Evolutionary conservation across 2,888 invertebrate genomes (phyloP).

Genomic region (Lepeophtheirus nordmannii): DNA sequence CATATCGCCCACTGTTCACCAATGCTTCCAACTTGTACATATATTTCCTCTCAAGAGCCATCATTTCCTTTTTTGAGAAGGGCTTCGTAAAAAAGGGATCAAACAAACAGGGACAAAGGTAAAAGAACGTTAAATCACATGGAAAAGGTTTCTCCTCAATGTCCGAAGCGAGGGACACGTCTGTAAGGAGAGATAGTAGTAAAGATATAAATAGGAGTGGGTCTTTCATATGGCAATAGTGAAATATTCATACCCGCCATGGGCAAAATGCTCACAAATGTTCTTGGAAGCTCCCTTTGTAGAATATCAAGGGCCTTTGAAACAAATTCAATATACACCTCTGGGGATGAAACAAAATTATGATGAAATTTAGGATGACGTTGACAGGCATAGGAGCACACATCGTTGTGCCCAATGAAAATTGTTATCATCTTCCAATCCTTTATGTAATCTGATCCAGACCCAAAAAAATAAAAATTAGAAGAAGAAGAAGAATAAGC

Average conservation of each 20-base stretch:
- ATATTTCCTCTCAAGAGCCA: slow-evolving; percentile 41
- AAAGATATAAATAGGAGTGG: no score
- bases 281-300: slow-evolving; percentile 44
- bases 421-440: slow-evolving; percentile 40
- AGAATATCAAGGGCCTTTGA: slow-evolving; percentile 39
- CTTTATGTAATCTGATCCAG: background rate
- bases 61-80: slow-evolving; percentile 32
- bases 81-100: slow-evolving; percentile 33
- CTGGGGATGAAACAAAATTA: background rate
- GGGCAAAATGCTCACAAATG: slow-evolving; percentile 43
- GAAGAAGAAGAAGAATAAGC: background rate
- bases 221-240: no score
- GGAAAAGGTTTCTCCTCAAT: slow-evolving; percentile 34
- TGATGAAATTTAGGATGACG: background rate
- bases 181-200: slow-evolving; percentile 30
- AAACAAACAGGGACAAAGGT: slow-evolving; percentile 45
- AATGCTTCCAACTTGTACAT: slow-evolving; percentile 41
- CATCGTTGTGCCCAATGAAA: slow-evolving; percentile 57
- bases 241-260: slow-evolving; percentile 37
- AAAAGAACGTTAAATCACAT: slow-evolving; percentile 37
- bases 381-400: slow-evolving; percentile 43
- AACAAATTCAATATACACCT: slow-evolving; percentile 32
- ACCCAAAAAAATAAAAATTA: background rate
- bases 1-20: slow-evolving; percentile 37
- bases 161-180: slow-evolving; percentile 36